Conservation (phyloP, 1,140 invertebrate genomes). For the Heliothis virescens region DNA sequence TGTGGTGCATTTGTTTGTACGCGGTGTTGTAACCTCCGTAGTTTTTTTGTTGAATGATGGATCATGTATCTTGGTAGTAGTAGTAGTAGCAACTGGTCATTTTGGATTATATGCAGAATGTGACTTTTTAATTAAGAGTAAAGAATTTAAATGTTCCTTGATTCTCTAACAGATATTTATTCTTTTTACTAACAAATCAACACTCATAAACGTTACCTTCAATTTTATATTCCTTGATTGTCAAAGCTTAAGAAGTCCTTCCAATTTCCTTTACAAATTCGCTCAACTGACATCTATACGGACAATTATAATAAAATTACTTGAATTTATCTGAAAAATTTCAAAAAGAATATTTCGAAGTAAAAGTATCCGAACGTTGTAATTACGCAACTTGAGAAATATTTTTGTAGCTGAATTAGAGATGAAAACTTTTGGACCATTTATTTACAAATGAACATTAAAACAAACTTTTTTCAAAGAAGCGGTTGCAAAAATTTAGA, state of each 20-base stretch:
- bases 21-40: neutral
- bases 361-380: constrained; percentile 20
- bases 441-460: constrained; percentile 48
- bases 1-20: constrained; percentile 11
- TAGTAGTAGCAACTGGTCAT: too few relatives aligned
- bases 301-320: constrained; percentile 8
- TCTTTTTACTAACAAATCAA: too few relatives aligned
- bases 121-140: too few relatives aligned
- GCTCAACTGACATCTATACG: neutral
- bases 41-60: neutral
- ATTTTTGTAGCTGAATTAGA: constrained; percentile 33
- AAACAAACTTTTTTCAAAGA: constrained; percentile 50
- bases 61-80: neutral
- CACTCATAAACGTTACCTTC: too few relatives aligned
- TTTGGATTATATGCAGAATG: too few relatives aligned
- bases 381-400: constrained; percentile 35
- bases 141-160: too few relatives aligned
- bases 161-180: too few relatives aligned
- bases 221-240: too few relatives aligned
- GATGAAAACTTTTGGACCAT: constrained; percentile 21
- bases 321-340: constrained; percentile 13
- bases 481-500: constrained; percentile 66
- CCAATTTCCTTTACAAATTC: neutral
- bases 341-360: constrained; percentile 17
- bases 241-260: too few relatives aligned